Conservation (phyloP, 2,113 vertebrate species). For the Sebastes schlegelii region DNA sequence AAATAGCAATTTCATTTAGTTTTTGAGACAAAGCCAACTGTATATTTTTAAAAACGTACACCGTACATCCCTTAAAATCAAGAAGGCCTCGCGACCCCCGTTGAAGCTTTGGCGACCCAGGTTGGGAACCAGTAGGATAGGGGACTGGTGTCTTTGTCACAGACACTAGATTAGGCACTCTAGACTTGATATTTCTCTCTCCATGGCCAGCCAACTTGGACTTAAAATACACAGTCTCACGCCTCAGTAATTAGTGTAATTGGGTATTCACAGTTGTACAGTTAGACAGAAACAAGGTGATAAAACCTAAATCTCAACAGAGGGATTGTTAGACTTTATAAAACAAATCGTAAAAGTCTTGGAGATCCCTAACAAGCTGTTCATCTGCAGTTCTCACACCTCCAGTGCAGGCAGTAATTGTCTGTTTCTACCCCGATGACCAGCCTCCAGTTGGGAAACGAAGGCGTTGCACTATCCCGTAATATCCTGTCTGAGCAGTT, state of each 20-base stretch:
- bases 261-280: not conserved
- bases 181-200: conserved; percentile 19
- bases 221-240: not conserved
- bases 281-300: not conserved
- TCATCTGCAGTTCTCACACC: conserved; percentile 11
- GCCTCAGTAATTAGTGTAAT: not conserved
- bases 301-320: conserved; percentile 8
- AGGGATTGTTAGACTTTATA: not conserved
- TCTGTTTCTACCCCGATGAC: conserved; percentile 42
- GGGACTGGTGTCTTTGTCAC: not conserved
- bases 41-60: too few relatives aligned
- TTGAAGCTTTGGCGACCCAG: too few relatives aligned
- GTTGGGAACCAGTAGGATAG: too few relatives aligned
- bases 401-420: conserved; percentile 20
- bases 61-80: too few relatives aligned
- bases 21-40: too few relatives aligned
- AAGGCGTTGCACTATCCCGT: conserved; percentile 44
- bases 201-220: not conserved
- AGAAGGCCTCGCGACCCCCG: too few relatives aligned
- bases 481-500: conserved; percentile 59
- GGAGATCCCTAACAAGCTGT: not conserved
- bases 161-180: not conserved
- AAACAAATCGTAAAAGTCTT: not conserved
- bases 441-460: conserved; percentile 38
- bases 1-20: too few relatives aligned